phyloP scores from a whole-genome alignment of 2,113 vertebrate species.

The Okapia johnstoni region DNA sequence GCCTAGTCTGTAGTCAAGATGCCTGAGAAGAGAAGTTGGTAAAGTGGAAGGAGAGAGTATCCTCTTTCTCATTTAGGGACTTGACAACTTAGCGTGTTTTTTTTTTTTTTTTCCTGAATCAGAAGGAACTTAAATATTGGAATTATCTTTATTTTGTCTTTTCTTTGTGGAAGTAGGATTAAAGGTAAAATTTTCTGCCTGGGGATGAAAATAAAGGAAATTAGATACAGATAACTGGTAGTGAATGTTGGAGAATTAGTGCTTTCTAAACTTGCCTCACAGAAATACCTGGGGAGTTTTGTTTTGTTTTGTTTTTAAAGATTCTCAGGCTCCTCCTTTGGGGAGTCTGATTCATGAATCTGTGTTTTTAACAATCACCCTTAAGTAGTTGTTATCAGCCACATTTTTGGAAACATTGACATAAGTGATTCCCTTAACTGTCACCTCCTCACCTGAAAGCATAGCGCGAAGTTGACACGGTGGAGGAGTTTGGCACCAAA shows the following conservation, averaged over 20 bases:
- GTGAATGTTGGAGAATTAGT: neutral
- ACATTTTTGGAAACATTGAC: constrained; percentile 38
- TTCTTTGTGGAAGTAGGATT: neutral
- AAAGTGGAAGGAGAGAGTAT: neutral
- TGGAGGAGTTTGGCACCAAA: neutral
- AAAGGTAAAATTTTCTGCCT: neutral
- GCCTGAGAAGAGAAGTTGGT: neutral
- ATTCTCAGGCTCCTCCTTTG: neutral
- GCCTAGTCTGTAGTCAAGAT: neutral
- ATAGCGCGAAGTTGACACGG: neutral
- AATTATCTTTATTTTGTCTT: neutral
- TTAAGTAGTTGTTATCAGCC: neutral
- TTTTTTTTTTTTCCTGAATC: neutral
- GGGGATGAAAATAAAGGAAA: neutral
- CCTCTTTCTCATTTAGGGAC: neutral
- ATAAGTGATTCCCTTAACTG: neutral
- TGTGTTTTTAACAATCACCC: constrained; percentile 11
- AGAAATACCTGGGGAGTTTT: neutral
- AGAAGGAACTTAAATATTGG: neutral
- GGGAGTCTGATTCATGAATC: neutral
- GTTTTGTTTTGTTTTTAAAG: neutral
- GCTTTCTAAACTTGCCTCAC: neutral
- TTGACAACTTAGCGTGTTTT: neutral
- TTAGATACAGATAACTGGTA: neutral
- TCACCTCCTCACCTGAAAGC: neutral